Base-by-base conservation (phyloP, 2,888 invertebrate species). In the Xestia xanthographa region DNA sequence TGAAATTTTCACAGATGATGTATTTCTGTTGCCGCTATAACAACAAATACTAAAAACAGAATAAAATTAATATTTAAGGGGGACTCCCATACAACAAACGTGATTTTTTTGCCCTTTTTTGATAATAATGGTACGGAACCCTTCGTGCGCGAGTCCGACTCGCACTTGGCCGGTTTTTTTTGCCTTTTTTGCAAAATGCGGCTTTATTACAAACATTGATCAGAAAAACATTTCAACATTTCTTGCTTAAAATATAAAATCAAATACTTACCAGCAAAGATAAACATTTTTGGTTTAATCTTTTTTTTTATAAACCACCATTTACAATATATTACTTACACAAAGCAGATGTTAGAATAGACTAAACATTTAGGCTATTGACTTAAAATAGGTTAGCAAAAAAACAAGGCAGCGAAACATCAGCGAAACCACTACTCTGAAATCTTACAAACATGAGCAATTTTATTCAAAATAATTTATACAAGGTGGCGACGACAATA, bases 311-410 rank as follows among this genome's bases (percentile, higher is more conserved):
- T 12, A 41, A 4, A n/a, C 62, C n/a, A 41, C 14, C 29, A 58
- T 58, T 58, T 29, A 26, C 20, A 58, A 58, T 12, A 34, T 34
- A 34, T 34, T 34, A 9, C 29, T 29, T 1, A 41, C 63, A 63
- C 34, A n/a, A 63, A 41, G 41, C 63, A 63, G 63, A 41, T n/a
- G 41, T 41, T 41, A n/a, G 41, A 41, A 41, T 41, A 41, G n/a
- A 17, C 41, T n/a, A 41, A 63, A 41, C 41, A 63, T n/a, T 63
- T 41, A 22, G 8, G 8, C 41, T n/a, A 41, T n/a, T 8, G 41
- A n/a, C 41, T 41, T 63, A 14, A 63, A 63, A 63, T 41, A 41
- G 63, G 14, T 63, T 63, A 41, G n/a, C n/a, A 41, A 63, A 63
- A 14, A 62, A 62, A n/a, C n/a, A 41, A n/a, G 22, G 34, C n/a